Conservation (phyloP, 2,113 vertebrate species). For the Fulmarus glacialis region DNA sequence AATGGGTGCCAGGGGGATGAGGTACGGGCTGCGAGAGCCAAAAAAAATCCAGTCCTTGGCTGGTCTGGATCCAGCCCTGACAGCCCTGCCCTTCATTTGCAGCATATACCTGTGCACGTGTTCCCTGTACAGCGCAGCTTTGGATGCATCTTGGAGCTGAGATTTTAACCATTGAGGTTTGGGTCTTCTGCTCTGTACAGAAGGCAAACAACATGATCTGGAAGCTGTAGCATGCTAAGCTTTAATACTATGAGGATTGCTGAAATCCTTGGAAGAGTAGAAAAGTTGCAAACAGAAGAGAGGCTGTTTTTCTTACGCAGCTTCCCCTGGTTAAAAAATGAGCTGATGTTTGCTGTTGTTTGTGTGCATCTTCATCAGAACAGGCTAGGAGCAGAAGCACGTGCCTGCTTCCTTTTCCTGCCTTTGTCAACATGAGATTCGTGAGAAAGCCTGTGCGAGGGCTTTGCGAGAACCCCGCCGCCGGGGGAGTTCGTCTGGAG, state of each 20-base stretch:
- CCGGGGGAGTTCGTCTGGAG: neutral
- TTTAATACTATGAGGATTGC: neutral
- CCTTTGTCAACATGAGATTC: neutral
- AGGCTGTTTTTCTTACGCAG: neutral
- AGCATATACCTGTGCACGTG: neutral
- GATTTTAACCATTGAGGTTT: neutral
- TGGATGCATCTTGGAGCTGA: neutral
- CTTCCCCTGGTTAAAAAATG: neutral
- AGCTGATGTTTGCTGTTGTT: neutral
- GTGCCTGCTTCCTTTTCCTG: constrained; percentile 46
- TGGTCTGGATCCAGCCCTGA: neutral
- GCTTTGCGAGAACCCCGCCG: neutral
- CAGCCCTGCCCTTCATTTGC: neutral
- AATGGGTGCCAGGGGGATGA: neutral
- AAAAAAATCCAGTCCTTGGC: neutral
- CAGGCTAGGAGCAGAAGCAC: neutral
- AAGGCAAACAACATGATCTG: neutral
- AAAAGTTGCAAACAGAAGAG: neutral
- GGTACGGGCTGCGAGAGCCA: neutral
- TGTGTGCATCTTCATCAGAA: neutral
- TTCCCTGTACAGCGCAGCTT: neutral
- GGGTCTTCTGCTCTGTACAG: neutral
- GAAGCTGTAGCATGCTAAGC: neutral
- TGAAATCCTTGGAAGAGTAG: neutral
- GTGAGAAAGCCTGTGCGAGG: neutral